A percentile compares a stretch with the other conserved stretches of the same genome.
phyloP scores from a whole-genome alignment of 2,113 vertebrate genomes.

The Maccullochella peelii region DNA sequence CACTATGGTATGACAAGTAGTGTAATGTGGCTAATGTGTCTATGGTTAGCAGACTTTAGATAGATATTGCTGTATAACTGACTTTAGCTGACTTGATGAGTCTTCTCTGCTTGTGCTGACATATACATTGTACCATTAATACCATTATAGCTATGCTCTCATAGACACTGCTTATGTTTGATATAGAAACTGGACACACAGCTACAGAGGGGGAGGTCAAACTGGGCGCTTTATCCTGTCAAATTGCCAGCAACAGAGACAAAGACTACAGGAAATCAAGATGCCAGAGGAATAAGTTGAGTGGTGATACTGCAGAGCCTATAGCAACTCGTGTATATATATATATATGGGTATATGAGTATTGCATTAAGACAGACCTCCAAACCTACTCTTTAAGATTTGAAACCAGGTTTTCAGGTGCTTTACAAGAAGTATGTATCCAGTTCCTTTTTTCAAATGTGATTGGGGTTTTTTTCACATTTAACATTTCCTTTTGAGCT shows the following conservation, averaged over 20 bases:
- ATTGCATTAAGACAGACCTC: background rate
- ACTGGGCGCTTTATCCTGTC: background rate
- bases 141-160: background rate
- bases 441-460: background rate
- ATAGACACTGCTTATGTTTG: background rate
- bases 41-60: background rate
- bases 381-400: background rate
- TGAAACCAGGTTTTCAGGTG: background rate
- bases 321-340: background rate
- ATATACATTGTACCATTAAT: background rate
- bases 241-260: background rate
- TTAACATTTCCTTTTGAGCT: constrained; percentile 29
- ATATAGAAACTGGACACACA: background rate
- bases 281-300: background rate
- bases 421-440: background rate
- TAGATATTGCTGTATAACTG: background rate
- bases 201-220: background rate
- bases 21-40: background rate
- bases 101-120: background rate
- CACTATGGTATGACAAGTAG: too few species aligned
- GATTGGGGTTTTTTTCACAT: background rate
- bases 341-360: background rate
- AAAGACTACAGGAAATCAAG: background rate
- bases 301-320: too few species aligned
- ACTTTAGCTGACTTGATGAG: background rate